These are phyloP conservation scores for Xiphophorus hellerii DNA, from an alignment of 2,113 vertebrate genomes.

Conservation along the genomic window DNA sequence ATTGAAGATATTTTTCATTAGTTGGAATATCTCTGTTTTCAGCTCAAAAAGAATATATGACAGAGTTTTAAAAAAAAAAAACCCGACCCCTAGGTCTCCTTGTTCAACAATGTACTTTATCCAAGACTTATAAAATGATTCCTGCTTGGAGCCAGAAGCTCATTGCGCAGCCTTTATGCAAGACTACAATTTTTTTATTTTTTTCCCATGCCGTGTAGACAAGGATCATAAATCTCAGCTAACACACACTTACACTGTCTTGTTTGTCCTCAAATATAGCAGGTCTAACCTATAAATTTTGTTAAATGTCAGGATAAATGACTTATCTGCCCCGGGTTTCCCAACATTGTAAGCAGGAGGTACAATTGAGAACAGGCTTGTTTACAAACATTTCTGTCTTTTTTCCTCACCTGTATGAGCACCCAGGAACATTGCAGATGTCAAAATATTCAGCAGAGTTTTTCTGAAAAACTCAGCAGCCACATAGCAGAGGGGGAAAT, in stretches of 20 bases:
- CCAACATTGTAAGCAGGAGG: slow-evolving; percentile 7
- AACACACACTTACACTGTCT: slow-evolving; percentile 7
- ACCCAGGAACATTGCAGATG: neutral
- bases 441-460: slow-evolving; percentile 27
- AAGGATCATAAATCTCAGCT: slow-evolving; percentile 26
- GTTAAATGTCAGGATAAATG: neutral
- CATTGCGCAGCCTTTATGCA: neutral
- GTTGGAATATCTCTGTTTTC: neutral
- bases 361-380: neutral
- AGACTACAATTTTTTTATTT: neutral
- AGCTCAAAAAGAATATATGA: neutral
- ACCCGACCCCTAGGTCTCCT: neutral
- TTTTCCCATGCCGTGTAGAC: slow-evolving; percentile 13
- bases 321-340: slow-evolving; percentile 25
- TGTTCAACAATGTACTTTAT: slow-evolving; percentile 12
- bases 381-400: neutral
- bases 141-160: slow-evolving; percentile 6
- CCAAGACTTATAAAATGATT: slow-evolving; percentile 18
- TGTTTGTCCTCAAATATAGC: slow-evolving; percentile 12
- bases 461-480: slow-evolving; percentile 12
- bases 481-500: neutral
- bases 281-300: slow-evolving; percentile 16
- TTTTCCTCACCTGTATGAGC: neutral
- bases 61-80: neutral
- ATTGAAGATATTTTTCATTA: no score